Evolutionary conservation across 1,140 invertebrate genomes (phyloP).

Genomic region (Scaptomyza hsui): DNA sequence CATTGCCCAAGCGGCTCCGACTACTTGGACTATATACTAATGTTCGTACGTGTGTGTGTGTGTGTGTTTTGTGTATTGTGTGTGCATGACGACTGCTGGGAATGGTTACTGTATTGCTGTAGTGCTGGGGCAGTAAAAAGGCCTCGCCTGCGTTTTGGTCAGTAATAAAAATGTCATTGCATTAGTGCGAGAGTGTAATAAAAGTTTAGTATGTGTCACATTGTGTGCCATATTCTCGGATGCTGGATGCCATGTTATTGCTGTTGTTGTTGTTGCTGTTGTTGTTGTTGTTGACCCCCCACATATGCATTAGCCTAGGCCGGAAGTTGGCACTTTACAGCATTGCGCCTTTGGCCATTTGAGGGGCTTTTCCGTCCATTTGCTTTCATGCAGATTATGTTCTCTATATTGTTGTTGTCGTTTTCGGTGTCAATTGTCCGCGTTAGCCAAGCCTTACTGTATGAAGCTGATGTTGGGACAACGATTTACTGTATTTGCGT

Average conservation of each 20-base stretch:
- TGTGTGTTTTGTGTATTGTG: conserved; percentile 7
- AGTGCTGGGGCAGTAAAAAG: conserved; percentile 52
- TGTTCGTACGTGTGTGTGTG: neutral
- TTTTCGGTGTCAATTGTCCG: neutral
- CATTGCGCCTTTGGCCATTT: conserved; percentile 37
- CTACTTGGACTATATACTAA: neutral
- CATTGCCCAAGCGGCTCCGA: conserved; percentile 28
- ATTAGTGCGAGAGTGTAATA: conserved; percentile 71
- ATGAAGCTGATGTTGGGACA: neutral
- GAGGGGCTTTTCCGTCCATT: conserved; percentile 32
- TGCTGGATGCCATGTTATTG: conserved; percentile 21
- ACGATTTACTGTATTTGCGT: conserved; percentile 13
- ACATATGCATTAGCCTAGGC: conserved; percentile 56
- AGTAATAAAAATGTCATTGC: conserved; percentile 80
- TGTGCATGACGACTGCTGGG: conserved; percentile 14
- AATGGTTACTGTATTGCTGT: neutral
- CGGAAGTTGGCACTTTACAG: conserved; percentile 75
- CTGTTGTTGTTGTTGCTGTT: conserved; percentile 10
- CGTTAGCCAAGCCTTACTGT: conserved; percentile 3
- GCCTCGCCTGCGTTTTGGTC: conserved; percentile 58
- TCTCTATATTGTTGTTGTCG: neutral
- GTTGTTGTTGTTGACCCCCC: conserved; percentile 19
- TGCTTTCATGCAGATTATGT: conserved; percentile 66
- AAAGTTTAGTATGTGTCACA: conserved; percentile 81
- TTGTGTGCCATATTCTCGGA: conserved; percentile 51